Evolutionary conservation across 2,888 invertebrate species (phyloP).

Genomic region (Acleris sparsana): DNA sequence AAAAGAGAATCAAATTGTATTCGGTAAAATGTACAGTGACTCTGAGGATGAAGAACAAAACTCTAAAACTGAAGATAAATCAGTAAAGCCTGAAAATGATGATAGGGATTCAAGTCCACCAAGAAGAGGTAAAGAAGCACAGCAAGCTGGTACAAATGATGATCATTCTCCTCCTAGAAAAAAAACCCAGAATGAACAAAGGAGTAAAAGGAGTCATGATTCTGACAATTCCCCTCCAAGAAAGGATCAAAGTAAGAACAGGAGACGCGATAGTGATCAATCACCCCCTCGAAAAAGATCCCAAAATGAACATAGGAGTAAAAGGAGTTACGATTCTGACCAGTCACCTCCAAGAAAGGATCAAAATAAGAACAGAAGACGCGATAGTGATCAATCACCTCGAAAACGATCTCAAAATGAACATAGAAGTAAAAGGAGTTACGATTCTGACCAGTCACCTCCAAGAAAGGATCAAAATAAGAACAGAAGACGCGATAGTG

Average conservation of each 20-base stretch:
- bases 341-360: conserved; percentile 38
- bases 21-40: conserved; percentile 80
- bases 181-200: conserved; percentile 13
- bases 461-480: conserved; percentile 39
- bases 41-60: conserved; percentile 69
- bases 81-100: conserved; percentile 38
- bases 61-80: conserved; percentile 3
- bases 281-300: conserved; percentile 40
- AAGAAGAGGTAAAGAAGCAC: conserved; percentile 39
- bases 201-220: conserved; percentile 6
- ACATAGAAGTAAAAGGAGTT: conserved; percentile 3
- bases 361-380: conserved; percentile 36
- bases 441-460: conserved; percentile 24
- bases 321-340: conserved; percentile 9
- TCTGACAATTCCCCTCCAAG: conserved; percentile 36
- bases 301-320: conserved; percentile 12
- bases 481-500: conserved; percentile 43
- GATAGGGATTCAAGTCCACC: conserved; percentile 72
- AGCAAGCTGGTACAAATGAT: background rate
- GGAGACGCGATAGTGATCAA: conserved; percentile 43
- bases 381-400: conserved; percentile 48
- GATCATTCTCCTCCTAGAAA: conserved; percentile 44
- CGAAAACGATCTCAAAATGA: conserved; percentile 16
- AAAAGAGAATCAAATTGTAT: conserved; percentile 74
- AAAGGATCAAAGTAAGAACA: conserved; percentile 30